These are phyloP conservation scores for Etheostoma nigrum DNA, from an alignment of 2,797 vertebrate species.

Conservation along the genomic window DNA sequence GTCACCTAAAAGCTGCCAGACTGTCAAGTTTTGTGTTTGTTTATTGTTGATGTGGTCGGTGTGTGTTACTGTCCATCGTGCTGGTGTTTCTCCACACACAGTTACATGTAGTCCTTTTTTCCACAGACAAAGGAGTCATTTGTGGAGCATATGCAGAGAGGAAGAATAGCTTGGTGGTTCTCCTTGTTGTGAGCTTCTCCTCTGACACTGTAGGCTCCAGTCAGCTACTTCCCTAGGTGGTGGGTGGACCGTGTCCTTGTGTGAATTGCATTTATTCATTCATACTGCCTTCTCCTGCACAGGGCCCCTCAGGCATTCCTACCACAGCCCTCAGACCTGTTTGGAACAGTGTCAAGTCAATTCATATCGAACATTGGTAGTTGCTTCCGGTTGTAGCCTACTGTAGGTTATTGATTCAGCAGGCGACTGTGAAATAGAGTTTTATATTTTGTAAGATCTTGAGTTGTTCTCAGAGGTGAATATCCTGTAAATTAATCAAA, in stretches of 20 bases:
- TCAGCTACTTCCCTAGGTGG: conserved; percentile 67
- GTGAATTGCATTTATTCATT: conserved; percentile 78
- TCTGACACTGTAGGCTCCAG: conserved; percentile 65
- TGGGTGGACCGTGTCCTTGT: conserved; percentile 74
- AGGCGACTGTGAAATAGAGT: not conserved
- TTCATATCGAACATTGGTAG: conserved; percentile 50
- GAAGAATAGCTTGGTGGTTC: conserved; percentile 74
- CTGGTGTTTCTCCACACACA: conserved; percentile 21
- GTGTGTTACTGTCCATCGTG: conserved; percentile 40
- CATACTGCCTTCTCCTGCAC: conserved; percentile 65
- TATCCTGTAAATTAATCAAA: not conserved
- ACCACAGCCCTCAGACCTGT: conserved; percentile 72
- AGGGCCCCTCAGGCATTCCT: conserved; percentile 73
- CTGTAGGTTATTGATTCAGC: conserved; percentile 40
- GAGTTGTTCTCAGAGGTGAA: not conserved
- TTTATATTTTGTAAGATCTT: not conserved
- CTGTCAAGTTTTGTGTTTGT: conserved; percentile 37
- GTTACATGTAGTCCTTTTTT: conserved; percentile 45
- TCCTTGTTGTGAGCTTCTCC: conserved; percentile 62
- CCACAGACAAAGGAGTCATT: conserved; percentile 69
- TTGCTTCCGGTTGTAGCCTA: conserved; percentile 55
- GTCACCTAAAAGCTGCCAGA: conserved; percentile 41
- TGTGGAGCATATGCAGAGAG: conserved; percentile 51
- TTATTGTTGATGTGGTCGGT: conserved; percentile 36
- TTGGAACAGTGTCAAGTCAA: conserved; percentile 64